phyloP scores from a whole-genome alignment of 2,113 vertebrate species.

The Mola mola region DNA sequence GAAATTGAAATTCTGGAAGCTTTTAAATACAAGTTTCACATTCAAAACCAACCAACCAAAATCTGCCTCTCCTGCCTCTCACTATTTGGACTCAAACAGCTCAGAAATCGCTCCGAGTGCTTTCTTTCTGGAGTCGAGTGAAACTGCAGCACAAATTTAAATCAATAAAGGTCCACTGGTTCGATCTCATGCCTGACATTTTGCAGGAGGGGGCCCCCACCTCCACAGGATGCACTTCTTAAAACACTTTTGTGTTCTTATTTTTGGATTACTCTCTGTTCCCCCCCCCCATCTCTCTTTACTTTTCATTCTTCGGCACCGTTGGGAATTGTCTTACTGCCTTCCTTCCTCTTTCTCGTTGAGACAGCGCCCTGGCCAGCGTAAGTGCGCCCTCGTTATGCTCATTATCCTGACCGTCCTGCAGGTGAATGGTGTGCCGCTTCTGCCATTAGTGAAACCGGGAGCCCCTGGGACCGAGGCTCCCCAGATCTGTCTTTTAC shows the following conservation, averaged over 20 bases:
- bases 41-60: too few species aligned
- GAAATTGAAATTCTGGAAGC: too few species aligned
- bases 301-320: neutral
- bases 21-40: too few species aligned
- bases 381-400: neutral
- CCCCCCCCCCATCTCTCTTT: neutral
- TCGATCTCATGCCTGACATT: constrained; percentile 39
- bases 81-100: constrained; percentile 18
- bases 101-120: constrained; percentile 32
- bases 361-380: neutral
- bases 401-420: constrained; percentile 23
- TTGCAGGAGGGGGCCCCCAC: constrained; percentile 18
- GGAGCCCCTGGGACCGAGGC: constrained; percentile 9
- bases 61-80: neutral
- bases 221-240: constrained; percentile 5
- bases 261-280: constrained; percentile 4
- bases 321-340: neutral
- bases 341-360: constrained; percentile 2
- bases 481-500: neutral
- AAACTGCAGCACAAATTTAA: constrained; percentile 3
- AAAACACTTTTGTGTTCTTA: constrained; percentile 24
- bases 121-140: constrained; percentile 25
- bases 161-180: constrained; percentile 34
- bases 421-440: neutral
- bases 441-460: neutral